phyloP scores from a whole-genome alignment of 2,888 invertebrate genomes.

The Druceiella hillmani region DNA sequence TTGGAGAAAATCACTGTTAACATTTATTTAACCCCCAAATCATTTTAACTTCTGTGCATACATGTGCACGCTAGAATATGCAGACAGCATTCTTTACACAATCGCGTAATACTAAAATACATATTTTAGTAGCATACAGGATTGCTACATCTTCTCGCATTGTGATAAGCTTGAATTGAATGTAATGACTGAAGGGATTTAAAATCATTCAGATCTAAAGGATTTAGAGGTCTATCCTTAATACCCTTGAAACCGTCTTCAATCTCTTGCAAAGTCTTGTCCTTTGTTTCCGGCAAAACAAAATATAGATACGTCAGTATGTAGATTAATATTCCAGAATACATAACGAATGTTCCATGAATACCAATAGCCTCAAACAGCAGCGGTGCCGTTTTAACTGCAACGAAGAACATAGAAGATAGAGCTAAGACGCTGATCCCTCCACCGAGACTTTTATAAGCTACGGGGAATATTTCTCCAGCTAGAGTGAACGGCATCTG shows the following conservation, averaged over 20 bases:
- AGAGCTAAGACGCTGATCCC: slow-evolving; percentile 57
- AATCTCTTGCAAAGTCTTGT: slow-evolving; percentile 60
- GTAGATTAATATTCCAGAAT: slow-evolving; percentile 49
- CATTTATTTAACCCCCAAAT: too few species aligned
- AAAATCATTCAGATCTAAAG: too few species aligned
- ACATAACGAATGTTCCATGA: slow-evolving; percentile 55
- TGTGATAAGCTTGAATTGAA: too few species aligned
- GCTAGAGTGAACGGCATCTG: slow-evolving; percentile 68
- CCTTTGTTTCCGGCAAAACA: slow-evolving; percentile 62
- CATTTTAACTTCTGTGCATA: too few species aligned
- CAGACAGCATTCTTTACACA: too few species aligned
- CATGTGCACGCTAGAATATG: too few species aligned
- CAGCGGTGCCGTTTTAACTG: slow-evolving; percentile 61
- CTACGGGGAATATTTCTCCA: slow-evolving; percentile 63
- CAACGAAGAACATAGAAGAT: slow-evolving; percentile 59
- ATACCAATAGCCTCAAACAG: slow-evolving; percentile 47
- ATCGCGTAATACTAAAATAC: too few species aligned
- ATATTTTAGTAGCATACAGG: too few species aligned
- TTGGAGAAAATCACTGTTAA: too few species aligned
- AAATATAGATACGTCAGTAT: slow-evolving; percentile 51
- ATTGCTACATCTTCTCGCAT: too few species aligned
- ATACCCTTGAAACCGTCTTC: slow-evolving; percentile 52
- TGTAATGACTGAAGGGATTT: too few species aligned
- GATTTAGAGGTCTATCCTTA: too few species aligned
- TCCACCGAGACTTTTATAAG: slow-evolving; percentile 58